Evolutionary conservation across 2,797 vertebrate genomes (phyloP).

Genomic region (Labroides dimidiatus): DNA sequence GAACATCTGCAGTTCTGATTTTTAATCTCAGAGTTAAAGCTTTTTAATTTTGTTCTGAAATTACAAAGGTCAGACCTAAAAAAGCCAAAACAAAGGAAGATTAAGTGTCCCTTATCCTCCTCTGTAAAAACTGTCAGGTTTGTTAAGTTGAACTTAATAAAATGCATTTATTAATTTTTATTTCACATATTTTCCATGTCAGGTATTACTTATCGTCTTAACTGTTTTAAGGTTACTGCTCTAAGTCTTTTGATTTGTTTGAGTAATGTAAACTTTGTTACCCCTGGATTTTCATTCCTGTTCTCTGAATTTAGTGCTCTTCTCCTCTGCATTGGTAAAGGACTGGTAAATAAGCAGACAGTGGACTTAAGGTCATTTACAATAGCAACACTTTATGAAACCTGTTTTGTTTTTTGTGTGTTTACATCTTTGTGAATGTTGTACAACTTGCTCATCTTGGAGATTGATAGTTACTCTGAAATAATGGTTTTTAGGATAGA

Average conservation of each 20-base stretch:
- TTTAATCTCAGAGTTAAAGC: too few species aligned
- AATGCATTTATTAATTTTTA: background rate
- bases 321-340: background rate
- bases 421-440: slow-evolving; percentile 10
- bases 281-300: background rate
- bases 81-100: too few species aligned
- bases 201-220: background rate
- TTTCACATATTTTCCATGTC: background rate
- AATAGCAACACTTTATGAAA: background rate
- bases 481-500: background rate
- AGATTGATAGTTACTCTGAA: background rate
- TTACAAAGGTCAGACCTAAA: too few species aligned
- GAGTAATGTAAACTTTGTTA: background rate
- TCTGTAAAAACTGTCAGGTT: background rate
- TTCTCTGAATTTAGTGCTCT: background rate
- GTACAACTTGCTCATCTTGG: background rate
- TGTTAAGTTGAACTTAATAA: background rate
- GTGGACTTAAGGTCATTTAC: too few species aligned
- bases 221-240: background rate
- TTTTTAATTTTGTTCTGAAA: too few species aligned
- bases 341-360: background rate
- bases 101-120: too few species aligned
- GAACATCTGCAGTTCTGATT: too few species aligned
- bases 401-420: background rate
- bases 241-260: background rate